Evolutionary conservation across 1,140 invertebrate genomes (phyloP).

Genomic region (Notospermus geniculatus): DNA sequence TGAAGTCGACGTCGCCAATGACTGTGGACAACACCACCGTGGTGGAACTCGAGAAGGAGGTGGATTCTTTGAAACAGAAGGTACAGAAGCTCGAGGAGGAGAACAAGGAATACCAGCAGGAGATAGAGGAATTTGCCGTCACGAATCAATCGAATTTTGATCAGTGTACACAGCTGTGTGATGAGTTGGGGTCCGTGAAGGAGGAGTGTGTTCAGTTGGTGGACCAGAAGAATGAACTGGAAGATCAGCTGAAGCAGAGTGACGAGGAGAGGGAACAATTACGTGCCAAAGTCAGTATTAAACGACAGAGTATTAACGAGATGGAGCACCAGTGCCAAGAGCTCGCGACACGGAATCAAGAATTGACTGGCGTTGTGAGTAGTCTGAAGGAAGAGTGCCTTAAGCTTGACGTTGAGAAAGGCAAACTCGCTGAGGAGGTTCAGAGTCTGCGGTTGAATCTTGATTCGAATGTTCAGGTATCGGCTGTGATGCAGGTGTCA

Average conservation of each 20-base stretch:
- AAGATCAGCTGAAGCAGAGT: not conserved
- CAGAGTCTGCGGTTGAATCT: slow-evolving; percentile 9
- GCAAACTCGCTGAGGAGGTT: slow-evolving; percentile 29
- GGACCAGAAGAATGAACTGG: not conserved
- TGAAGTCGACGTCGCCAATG: no score
- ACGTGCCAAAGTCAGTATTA: slow-evolving; percentile 2
- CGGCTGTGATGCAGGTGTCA: no score
- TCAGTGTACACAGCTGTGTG: not conserved
- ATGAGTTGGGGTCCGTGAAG: not conserved
- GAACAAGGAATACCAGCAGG: not conserved
- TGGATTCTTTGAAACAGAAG: not conserved
- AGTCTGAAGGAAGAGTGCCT: slow-evolving; percentile 47
- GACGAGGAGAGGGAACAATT: not conserved
- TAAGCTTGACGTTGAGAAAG: slow-evolving; percentile 35
- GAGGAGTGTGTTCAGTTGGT: not conserved
- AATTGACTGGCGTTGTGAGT: slow-evolving; percentile 42
- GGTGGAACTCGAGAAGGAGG: not conserved
- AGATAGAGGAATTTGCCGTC: slow-evolving; percentile 2
- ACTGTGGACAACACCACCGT: not conserved
- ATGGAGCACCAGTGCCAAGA: not conserved
- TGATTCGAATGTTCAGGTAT: no score
- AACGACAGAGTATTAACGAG: not conserved
- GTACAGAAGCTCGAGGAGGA: not conserved
- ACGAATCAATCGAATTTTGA: slow-evolving; percentile 4
- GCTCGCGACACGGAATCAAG: not conserved